These are phyloP conservation scores for Trichonephila inaurata DNA, from an alignment of 1,140 invertebrate species.

Conservation along the genomic window DNA sequence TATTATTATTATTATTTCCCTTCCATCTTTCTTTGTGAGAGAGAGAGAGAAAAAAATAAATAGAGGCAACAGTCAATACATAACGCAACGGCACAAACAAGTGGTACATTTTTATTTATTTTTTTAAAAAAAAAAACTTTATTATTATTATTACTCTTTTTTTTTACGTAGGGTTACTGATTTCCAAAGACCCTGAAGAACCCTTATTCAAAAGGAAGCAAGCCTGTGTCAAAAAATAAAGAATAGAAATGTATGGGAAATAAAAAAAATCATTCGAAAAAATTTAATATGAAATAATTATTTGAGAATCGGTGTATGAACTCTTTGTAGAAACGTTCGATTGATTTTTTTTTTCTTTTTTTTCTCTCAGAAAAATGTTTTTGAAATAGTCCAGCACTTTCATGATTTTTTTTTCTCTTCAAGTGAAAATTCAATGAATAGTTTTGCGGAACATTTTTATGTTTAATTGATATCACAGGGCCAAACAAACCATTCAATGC, in stretches of 20 bases:
- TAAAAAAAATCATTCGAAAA: neutral
- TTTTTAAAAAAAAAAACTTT: neutral
- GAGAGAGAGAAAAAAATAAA: too few species aligned
- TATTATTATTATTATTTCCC: slow-evolving; percentile 30
- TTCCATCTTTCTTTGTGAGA: neutral
- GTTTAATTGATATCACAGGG: slow-evolving; percentile 12
- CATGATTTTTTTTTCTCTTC: neutral
- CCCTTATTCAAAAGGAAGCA: neutral
- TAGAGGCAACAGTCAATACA: slow-evolving; percentile 66
- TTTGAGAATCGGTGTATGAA: slow-evolving; percentile 22
- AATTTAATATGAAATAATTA: slow-evolving; percentile 56
- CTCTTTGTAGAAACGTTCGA: slow-evolving; percentile 42
- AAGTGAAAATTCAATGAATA: neutral
- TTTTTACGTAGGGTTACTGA: neutral
- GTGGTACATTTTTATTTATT: neutral
- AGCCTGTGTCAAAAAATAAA: neutral
- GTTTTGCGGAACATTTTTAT: neutral
- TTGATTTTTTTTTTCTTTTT: slow-evolving; percentile 3
- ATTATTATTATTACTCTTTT: too few species aligned
- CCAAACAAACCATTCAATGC: neutral
- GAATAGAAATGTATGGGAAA: neutral
- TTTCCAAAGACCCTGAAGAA: slow-evolving; percentile 4
- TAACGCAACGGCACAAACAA: slow-evolving; percentile 59
- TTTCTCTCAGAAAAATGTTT: slow-evolving; percentile 13
- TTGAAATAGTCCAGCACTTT: too few species aligned